Conservation (phyloP, 2,888 invertebrate genomes). For the Melanophora roralis region DNA sequence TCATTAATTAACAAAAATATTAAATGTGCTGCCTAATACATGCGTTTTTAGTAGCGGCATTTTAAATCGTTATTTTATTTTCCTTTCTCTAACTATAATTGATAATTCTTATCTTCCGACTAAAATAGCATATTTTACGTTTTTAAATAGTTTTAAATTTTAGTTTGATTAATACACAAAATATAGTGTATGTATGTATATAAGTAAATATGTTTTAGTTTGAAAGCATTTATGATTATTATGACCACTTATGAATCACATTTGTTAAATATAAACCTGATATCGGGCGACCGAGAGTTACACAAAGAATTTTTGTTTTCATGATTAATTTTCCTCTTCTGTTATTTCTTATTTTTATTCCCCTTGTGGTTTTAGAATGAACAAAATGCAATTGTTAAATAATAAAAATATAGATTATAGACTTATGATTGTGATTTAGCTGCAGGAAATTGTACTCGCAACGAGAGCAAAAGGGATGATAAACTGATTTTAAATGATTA, state of each 20-base stretch:
- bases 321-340: constrained; percentile 29
- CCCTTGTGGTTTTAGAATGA: constrained; percentile 11
- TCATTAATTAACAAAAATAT: no score
- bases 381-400: not conserved
- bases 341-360: no score
- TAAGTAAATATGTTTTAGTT: not conserved
- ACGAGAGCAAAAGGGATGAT: not conserved
- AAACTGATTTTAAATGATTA: not conserved
- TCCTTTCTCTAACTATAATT: no score
- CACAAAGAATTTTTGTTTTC: constrained; percentile 9
- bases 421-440: not conserved
- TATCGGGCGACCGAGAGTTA: constrained; percentile 4
- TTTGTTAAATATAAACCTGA: constrained; percentile 31
- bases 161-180: not conserved
- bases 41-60: no score
- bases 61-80: no score
- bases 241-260: constrained; percentile 46
- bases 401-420: no score
- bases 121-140: not conserved
- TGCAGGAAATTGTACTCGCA: constrained; percentile 40
- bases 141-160: not conserved
- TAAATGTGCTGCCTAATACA: no score
- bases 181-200: not conserved
- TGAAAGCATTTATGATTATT: not conserved
- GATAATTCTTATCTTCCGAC: not conserved